Evolutionary conservation across 2,797 vertebrate species (phyloP).

Genomic region (Garrulus glandarius): DNA sequence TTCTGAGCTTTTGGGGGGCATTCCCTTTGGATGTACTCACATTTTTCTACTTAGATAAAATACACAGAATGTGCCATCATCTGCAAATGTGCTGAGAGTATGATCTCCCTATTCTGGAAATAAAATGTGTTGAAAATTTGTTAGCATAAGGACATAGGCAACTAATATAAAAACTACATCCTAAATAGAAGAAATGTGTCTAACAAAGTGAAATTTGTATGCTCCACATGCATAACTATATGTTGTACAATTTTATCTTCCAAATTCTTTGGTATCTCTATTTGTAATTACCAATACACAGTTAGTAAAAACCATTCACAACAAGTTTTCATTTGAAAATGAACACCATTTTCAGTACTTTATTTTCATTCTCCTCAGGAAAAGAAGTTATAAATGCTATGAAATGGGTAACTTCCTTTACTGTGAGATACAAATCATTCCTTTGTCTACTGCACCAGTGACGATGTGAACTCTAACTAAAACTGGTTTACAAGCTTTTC

Average conservation of each 20-base stretch:
- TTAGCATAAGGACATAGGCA: neutral
- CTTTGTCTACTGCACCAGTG: neutral
- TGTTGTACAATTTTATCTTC: neutral
- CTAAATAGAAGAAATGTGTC: neutral
- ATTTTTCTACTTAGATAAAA: neutral
- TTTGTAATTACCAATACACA: neutral
- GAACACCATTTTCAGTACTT: neutral
- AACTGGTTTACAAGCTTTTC: conserved; percentile 15
- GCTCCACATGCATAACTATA: neutral
- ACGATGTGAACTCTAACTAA: neutral
- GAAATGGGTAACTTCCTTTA: neutral
- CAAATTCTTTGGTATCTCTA: neutral
- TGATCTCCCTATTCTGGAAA: neutral
- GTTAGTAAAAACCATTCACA: neutral
- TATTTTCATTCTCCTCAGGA: neutral
- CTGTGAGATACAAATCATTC: neutral
- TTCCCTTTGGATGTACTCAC: neutral
- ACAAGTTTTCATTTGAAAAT: neutral
- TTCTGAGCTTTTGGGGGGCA: neutral
- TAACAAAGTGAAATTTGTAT: neutral
- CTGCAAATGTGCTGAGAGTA: neutral
- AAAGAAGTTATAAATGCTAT: neutral
- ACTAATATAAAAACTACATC: neutral
- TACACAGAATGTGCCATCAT: neutral
- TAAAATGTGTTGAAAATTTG: neutral